A percentile compares a stretch with the other conserved stretches of the same genome.
Evolutionary conservation across 2,797 vertebrate species (phyloP).

Genomic region (Bryconaethiops microstoma): DNA sequence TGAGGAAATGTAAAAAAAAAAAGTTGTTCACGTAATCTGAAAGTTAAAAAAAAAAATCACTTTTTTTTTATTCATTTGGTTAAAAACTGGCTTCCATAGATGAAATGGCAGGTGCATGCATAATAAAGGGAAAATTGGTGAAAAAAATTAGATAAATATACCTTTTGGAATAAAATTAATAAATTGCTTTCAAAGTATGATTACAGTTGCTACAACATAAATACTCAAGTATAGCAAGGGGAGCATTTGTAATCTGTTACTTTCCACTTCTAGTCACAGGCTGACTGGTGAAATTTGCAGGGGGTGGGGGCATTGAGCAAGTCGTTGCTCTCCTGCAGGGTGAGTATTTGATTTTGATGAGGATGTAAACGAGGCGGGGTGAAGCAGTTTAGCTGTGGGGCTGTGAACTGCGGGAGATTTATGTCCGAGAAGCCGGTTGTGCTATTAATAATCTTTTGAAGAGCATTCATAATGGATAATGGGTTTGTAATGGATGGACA

Average conservation of each 20-base stretch:
- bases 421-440: slow-evolving; percentile 36
- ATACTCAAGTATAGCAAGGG: not conserved
- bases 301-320: not conserved
- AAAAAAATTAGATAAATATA: too few species aligned
- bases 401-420: slow-evolving; percentile 42
- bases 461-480: slow-evolving; percentile 57
- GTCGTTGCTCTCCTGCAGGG: slow-evolving; percentile 12
- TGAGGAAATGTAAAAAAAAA: too few species aligned
- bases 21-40: too few species aligned
- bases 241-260: not conserved
- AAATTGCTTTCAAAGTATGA: not conserved
- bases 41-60: too few species aligned
- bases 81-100: too few species aligned
- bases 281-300: not conserved
- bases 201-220: not conserved
- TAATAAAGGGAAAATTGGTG: too few species aligned
- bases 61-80: too few species aligned
- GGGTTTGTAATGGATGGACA: slow-evolving; percentile 51
- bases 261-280: not conserved
- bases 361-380: slow-evolving; percentile 44
- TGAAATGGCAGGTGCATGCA: too few species aligned
- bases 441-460: slow-evolving; percentile 57
- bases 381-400: slow-evolving; percentile 46
- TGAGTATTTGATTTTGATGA: slow-evolving; percentile 43
- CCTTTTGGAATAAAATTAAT: not conserved